A percentile compares a stretch with the other conserved stretches of the same genome.
phyloP scores from a whole-genome alignment of 2,888 invertebrate species.

The Malachius bipustulatus region DNA sequence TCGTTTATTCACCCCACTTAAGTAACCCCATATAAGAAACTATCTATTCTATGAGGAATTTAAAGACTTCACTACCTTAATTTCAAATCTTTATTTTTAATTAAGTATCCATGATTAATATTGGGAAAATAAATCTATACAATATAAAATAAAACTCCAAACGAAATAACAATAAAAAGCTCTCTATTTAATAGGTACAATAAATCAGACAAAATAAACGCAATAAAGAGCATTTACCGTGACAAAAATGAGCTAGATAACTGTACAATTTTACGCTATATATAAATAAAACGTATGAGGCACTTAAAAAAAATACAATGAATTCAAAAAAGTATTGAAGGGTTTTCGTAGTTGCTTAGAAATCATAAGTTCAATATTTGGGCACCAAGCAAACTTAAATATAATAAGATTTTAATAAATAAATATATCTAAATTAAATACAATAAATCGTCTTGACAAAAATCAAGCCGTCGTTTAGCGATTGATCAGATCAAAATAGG shows the following conservation, averaged over 20 bases:
- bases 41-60: too few species aligned
- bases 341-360: not conserved
- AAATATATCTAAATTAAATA: constrained; percentile 13
- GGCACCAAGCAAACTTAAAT: constrained; percentile 16
- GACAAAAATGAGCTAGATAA: too few species aligned
- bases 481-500: too few species aligned
- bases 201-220: not conserved
- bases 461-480: constrained; percentile 14
- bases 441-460: constrained; percentile 9
- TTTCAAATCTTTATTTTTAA: too few species aligned
- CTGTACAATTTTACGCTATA: not conserved
- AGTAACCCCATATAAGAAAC: too few species aligned
- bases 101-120: too few species aligned
- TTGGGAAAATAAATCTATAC: too few species aligned
- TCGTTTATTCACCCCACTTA: too few species aligned
- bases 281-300: not conserved
- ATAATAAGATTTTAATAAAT: constrained; percentile 12
- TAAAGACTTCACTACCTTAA: too few species aligned
- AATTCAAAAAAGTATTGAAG: not conserved
- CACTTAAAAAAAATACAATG: not conserved
- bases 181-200: constrained; percentile 11
- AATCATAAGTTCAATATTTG: constrained; percentile 1
- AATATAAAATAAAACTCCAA: constrained; percentile 1
- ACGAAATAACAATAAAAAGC: constrained; percentile 20
- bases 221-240: constrained; percentile 3